Percentiles rank a stretch among this genome's conserved stretches.
Evolutionary conservation across 2,888 invertebrate species (phyloP).

Genomic region (Drosophila infuscata): DNA sequence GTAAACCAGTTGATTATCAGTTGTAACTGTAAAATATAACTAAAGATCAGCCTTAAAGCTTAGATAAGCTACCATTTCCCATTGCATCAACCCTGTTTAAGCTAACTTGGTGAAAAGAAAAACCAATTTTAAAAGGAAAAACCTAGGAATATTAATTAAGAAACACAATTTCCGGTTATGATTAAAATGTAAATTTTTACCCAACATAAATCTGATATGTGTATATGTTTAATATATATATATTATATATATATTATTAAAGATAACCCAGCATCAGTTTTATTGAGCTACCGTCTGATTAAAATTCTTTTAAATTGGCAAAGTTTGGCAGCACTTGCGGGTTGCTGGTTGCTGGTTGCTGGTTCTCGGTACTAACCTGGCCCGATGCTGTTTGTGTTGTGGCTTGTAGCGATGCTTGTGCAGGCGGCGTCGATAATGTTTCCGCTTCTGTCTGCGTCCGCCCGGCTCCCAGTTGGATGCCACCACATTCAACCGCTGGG

Average conservation of each 20-base stretch:
- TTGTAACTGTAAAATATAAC: neutral
- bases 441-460: conserved; percentile 65
- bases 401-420: conserved; percentile 69
- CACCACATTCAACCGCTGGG: conserved; percentile 10
- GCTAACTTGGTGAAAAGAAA: neutral
- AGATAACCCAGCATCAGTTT: neutral
- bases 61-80: neutral
- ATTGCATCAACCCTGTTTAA: neutral
- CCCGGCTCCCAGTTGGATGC: conserved; percentile 3
- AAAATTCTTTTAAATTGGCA: conserved; percentile 2
- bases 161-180: neutral
- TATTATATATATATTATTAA: neutral
- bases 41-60: neutral
- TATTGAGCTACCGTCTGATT: neutral
- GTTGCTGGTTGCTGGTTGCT: neutral
- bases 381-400: conserved; percentile 49
- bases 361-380: conserved; percentile 60
- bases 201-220: neutral
- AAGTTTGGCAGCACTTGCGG: neutral
- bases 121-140: neutral
- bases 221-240: neutral
- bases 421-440: conserved; percentile 70
- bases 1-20: neutral
- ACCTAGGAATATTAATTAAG: neutral
- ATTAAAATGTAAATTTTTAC: neutral